Evolutionary conservation across 2,113 vertebrate species (phyloP).

Genomic region (Otus sunia): DNA sequence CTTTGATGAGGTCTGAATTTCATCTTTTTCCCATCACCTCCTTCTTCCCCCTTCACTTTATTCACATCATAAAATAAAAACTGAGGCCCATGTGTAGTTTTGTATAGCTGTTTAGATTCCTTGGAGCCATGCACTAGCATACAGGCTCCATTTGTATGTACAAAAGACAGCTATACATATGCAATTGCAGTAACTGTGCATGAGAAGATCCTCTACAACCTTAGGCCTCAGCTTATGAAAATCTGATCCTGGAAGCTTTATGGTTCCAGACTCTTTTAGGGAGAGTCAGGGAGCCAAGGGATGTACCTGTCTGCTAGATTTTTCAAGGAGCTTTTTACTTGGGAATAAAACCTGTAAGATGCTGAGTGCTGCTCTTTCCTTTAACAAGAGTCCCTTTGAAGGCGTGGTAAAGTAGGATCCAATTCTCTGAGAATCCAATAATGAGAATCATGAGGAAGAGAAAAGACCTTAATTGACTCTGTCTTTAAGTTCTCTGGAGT

Average conservation of each 20-base stretch:
- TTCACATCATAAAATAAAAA: constrained; percentile 43
- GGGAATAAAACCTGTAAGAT: not conserved
- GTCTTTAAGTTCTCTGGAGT: not conserved
- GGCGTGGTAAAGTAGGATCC: not conserved
- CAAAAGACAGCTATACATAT: constrained; percentile 34
- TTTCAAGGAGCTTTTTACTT: not conserved
- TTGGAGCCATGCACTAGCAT: not conserved
- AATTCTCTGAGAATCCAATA: not conserved
- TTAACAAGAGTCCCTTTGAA: constrained; percentile 12
- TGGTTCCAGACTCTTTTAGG: not conserved
- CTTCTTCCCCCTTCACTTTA: constrained; percentile 9
- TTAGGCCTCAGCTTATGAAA: constrained; percentile 43
- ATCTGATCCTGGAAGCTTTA: not conserved
- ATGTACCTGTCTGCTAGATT: not conserved
- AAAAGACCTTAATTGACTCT: not conserved
- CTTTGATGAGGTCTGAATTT: constrained; percentile 58
- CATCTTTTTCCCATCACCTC: constrained; percentile 26
- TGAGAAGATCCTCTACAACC: constrained; percentile 34
- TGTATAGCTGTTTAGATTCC: not conserved
- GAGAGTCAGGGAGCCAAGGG: not conserved
- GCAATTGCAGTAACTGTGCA: constrained; percentile 13
- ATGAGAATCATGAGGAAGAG: constrained; percentile 5
- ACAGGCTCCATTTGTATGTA: not conserved
- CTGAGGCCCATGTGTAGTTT: not conserved
- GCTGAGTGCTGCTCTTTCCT: not conserved